Conservation (phyloP, 2,888 invertebrate genomes). For the Julus scandinavius region DNA sequence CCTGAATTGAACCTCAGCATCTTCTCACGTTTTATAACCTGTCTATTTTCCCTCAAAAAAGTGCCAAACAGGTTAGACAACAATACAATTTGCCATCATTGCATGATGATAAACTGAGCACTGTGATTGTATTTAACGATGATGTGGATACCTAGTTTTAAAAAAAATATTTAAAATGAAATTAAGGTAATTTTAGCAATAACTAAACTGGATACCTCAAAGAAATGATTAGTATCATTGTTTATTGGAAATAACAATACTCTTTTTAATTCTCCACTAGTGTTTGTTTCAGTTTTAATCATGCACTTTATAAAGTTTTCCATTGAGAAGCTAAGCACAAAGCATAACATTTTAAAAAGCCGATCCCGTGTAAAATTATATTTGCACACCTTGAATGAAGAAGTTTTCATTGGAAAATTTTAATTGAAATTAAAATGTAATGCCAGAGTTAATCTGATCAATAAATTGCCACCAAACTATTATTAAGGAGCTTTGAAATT, state of each 20-base stretch:
- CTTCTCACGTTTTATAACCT: slow-evolving; percentile 8
- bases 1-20: slow-evolving; percentile 9
- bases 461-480: neutral
- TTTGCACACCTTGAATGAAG: neutral
- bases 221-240: neutral
- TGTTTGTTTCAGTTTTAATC: slow-evolving; percentile 2
- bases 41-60: neutral
- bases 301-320: neutral
- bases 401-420: neutral
- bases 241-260: neutral
- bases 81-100: slow-evolving; percentile 1
- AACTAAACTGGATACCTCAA: neutral
- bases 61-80: slow-evolving; percentile 19
- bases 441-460: neutral
- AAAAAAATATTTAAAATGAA: neutral
- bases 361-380: neutral
- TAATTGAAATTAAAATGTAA: neutral
- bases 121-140: neutral
- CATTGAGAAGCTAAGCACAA: neutral
- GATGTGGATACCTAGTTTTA: slow-evolving; percentile 20
- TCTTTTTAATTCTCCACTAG: slow-evolving; percentile 22
- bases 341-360: neutral
- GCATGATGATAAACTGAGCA: slow-evolving; percentile 9
- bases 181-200: neutral
- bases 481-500: slow-evolving; percentile 7